Percentiles rank a stretch among this genome's conserved stretches.
Conservation (phyloP, 2,113 vertebrate genomes). For the Peucedramus taeniatus region DNA sequence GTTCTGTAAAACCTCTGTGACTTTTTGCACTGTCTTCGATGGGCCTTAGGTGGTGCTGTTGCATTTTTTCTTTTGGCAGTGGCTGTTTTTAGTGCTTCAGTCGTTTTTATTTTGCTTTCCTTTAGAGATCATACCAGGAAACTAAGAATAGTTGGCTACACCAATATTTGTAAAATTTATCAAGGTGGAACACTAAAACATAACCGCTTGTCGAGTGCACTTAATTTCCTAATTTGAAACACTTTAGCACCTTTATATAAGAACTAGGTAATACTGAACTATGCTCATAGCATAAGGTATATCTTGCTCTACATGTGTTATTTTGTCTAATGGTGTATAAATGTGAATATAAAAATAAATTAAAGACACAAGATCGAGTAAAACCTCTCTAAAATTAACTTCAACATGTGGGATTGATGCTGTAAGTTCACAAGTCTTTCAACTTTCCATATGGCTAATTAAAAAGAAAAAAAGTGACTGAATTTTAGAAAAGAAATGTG, state of each 20-base stretch:
- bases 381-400: constrained; percentile 44
- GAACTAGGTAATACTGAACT: background rate
- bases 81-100: background rate
- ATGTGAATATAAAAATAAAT: constrained; percentile 47
- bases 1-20: background rate
- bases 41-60: constrained; percentile 69
- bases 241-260: constrained; percentile 9
- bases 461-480: constrained; percentile 71
- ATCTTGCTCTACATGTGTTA: background rate
- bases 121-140: background rate
- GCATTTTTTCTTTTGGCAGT: constrained; percentile 32
- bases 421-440: constrained; percentile 69
- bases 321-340: constrained; percentile 33
- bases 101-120: constrained; percentile 14
- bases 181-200: constrained; percentile 25
- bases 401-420: constrained; percentile 74
- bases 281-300: background rate
- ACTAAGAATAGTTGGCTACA: constrained; percentile 18
- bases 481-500: constrained; percentile 66
- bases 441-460: constrained; percentile 76
- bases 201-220: background rate
- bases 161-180: constrained; percentile 12
- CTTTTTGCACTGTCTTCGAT: background rate
- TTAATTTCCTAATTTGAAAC: constrained; percentile 33
- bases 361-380: constrained; percentile 41